A percentile compares a stretch with the other conserved stretches of the same genome.
These are phyloP conservation scores for Euwallacea fornicatus DNA, from an alignment of 1,140 invertebrate species.

Conservation along the genomic window DNA sequence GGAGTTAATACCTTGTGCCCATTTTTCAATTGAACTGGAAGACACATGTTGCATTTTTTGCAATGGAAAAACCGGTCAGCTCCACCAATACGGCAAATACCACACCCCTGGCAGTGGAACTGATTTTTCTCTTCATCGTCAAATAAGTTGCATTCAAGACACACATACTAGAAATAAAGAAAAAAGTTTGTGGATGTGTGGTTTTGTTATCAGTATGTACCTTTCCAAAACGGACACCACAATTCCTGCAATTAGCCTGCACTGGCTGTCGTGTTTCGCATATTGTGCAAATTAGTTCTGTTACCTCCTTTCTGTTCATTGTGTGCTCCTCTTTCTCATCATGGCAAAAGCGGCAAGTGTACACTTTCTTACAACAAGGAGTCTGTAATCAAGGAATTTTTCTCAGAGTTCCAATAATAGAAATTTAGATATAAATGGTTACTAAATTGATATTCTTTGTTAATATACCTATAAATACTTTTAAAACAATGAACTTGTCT, in stretches of 20 bases:
- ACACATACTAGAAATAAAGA: slow-evolving; percentile 71
- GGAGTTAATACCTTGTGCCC: slow-evolving; percentile 70
- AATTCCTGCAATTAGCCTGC: slow-evolving; percentile 73
- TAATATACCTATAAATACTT: too few relatives aligned
- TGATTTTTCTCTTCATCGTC: slow-evolving; percentile 86
- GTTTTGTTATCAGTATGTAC: slow-evolving; percentile 49
- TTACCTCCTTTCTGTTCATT: slow-evolving; percentile 78
- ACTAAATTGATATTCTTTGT: too few relatives aligned
- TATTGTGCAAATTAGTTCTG: slow-evolving; percentile 76
- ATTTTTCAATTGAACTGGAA: slow-evolving; percentile 75
- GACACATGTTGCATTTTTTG: slow-evolving; percentile 82
- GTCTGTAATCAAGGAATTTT: slow-evolving; percentile 61
- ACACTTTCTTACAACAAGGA: slow-evolving; percentile 84
- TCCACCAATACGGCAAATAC: slow-evolving; percentile 85
- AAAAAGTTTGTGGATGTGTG: neutral
- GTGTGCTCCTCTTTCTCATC: slow-evolving; percentile 83
- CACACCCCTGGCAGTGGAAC: slow-evolving; percentile 87
- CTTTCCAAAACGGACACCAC: slow-evolving; percentile 76
- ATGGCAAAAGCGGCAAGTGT: slow-evolving; percentile 86
- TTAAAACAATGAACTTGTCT: too few relatives aligned
- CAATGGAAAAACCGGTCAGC: slow-evolving; percentile 86
- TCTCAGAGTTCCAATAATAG: too few relatives aligned
- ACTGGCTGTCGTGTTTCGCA: slow-evolving; percentile 82
- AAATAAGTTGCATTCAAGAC: slow-evolving; percentile 83
- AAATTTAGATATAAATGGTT: too few relatives aligned